Conservation (phyloP, 2,797 vertebrate genomes). For the Halcyon badia region DNA sequence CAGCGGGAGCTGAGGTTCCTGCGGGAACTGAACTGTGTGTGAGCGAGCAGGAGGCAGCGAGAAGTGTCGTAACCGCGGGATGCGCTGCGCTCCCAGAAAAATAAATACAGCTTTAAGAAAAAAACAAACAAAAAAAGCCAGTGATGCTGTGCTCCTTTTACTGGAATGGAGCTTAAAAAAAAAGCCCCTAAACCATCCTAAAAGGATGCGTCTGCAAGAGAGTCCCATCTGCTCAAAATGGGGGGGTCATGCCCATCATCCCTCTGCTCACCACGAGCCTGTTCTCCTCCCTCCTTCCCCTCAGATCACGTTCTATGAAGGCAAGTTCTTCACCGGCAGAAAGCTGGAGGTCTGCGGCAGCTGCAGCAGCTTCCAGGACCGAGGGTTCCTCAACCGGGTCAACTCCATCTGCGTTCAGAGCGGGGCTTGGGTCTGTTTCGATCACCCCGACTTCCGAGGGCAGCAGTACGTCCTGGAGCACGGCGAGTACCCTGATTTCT, state of each 20-base stretch:
- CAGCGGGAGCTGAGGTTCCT: constrained; percentile 1
- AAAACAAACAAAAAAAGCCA: not conserved
- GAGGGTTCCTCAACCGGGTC: constrained; percentile 91
- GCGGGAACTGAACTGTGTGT: not conserved
- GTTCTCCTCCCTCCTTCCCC: not conserved
- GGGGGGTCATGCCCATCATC: not conserved
- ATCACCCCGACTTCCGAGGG: constrained; percentile 92
- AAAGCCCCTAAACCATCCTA: not conserved
- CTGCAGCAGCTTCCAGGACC: constrained; percentile 93
- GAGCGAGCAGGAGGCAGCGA: not conserved
- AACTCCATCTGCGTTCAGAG: constrained; percentile 92
- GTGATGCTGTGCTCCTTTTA: not conserved
- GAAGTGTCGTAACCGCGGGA: not conserved
- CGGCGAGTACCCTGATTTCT: constrained; percentile 91
- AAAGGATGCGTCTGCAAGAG: not conserved
- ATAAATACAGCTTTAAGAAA: not conserved
- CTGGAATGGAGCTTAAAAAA: not conserved
- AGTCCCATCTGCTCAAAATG: not conserved
- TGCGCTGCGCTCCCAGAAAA: not conserved
- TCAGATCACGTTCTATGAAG: constrained; percentile 92
- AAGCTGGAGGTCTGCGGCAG: constrained; percentile 90
- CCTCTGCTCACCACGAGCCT: fast-evolving
- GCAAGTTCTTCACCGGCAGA: constrained; percentile 90
- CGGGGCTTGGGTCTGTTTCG: constrained; percentile 91
- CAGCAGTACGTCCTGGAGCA: constrained; percentile 93